Evolutionary conservation across 1,140 invertebrate species (phyloP).

Genomic region (Steinernema feltiae): DNA sequence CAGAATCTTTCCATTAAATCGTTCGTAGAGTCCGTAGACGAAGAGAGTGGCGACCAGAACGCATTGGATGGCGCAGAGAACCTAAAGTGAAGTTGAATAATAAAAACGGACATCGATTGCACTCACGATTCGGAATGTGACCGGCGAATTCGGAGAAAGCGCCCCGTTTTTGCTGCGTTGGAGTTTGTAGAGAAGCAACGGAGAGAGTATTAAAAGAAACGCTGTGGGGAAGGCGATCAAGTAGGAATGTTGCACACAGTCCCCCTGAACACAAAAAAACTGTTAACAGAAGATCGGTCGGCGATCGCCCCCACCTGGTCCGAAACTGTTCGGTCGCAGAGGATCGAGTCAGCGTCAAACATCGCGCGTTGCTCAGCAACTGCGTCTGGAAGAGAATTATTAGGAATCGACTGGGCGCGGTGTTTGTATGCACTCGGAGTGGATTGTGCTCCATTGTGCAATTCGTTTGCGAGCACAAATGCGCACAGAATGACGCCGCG

Average conservation of each 20-base stretch:
- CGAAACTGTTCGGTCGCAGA: neutral
- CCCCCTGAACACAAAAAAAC: neutral
- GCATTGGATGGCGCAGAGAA: neutral
- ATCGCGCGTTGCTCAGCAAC: neutral
- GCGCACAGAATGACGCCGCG: neutral
- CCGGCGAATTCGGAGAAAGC: constrained; percentile 75
- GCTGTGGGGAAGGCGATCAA: neutral
- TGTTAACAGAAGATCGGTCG: neutral
- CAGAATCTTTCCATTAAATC: constrained; percentile 12
- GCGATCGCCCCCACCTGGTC: too few species aligned
- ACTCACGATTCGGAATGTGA: constrained; percentile 71
- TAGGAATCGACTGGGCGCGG: too few species aligned
- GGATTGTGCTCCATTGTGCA: neutral
- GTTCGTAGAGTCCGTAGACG: constrained; percentile 12
- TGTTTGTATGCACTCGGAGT: too few species aligned
- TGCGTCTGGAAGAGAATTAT: neutral
- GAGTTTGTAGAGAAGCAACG: constrained; percentile 73
- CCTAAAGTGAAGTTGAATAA: neutral
- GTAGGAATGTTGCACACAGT: neutral
- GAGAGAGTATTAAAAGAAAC: constrained; percentile 69
- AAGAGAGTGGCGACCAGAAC: neutral
- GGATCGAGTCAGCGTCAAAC: neutral
- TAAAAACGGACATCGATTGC: constrained; percentile 1
- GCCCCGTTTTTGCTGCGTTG: constrained; percentile 70
- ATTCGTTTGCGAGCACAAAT: neutral